Evolutionary conservation across 2,113 vertebrate genomes (phyloP).

Genomic region (Paedocypris sp.): DNA sequence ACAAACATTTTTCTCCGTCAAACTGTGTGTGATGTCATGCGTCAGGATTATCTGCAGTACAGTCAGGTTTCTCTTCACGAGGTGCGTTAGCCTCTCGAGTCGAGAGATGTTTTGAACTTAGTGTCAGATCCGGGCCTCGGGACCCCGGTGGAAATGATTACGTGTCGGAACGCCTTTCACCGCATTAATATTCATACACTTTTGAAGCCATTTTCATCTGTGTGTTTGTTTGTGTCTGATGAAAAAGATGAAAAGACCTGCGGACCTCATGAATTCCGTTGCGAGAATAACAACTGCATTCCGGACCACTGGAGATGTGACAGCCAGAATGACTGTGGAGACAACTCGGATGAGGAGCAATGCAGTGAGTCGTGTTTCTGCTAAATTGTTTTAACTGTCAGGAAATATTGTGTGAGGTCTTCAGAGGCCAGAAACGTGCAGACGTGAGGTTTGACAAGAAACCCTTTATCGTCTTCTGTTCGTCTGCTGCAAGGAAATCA

Average conservation of each 20-base stretch:
- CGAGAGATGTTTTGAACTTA: conserved; percentile 51
- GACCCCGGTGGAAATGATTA: conserved; percentile 60
- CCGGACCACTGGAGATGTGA: conserved; percentile 97
- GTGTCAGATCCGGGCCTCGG: conserved; percentile 45
- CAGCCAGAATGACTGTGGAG: conserved; percentile 94
- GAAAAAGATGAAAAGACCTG: conserved; percentile 95
- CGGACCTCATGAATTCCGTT: conserved; percentile 93
- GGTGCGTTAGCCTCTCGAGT: conserved; percentile 42
- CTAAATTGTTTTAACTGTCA: conserved; percentile 22
- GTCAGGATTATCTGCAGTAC: conserved; percentile 34
- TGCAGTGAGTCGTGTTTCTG: conserved; percentile 79
- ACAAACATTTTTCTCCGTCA: conserved; percentile 21
- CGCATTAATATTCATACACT: conserved; percentile 58
- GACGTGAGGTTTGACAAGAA: no score
- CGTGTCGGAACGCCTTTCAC: conserved; percentile 41
- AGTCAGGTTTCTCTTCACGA: conserved; percentile 53
- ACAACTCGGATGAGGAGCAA: conserved; percentile 93
- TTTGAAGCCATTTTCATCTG: conserved; percentile 59
- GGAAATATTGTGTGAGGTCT: not conserved
- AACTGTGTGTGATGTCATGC: conserved; percentile 24
- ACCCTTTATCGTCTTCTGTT: not conserved
- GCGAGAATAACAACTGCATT: conserved; percentile 98
- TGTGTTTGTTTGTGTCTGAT: conserved; percentile 60
- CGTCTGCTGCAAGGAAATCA: no score
- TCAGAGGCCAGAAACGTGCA: not conserved